Percentiles rank a stretch among this genome's conserved stretches.
phyloP scores from a whole-genome alignment of 2,888 invertebrate species.

The Tinea pellionella region DNA sequence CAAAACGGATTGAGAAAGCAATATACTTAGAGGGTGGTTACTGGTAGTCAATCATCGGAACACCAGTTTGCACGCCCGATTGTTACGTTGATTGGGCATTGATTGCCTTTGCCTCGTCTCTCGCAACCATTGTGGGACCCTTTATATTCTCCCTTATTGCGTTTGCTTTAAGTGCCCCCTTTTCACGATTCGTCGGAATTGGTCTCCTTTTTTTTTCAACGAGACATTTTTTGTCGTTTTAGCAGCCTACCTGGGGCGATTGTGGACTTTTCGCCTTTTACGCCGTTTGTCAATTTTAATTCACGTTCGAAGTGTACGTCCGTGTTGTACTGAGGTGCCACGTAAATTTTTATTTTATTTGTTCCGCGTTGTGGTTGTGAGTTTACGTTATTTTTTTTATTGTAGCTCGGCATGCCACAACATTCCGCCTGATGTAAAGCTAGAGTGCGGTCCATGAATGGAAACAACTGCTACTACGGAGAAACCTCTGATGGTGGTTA shows the following conservation, averaged over 20 bases:
- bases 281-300: conserved; percentile 37
- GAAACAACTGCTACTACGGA: no score
- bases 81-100: conserved; percentile 29
- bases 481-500: no score
- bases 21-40: conserved; percentile 24
- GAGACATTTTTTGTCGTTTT: conserved; percentile 22
- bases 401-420: no score
- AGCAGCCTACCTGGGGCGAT: conserved; percentile 35
- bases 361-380: conserved; percentile 21
- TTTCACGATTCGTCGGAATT: conserved; percentile 10
- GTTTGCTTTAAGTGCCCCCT: conserved; percentile 21
- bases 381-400: conserved; percentile 13
- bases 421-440: no score
- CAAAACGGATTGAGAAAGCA: conserved; percentile 26
- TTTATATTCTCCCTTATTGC: conserved; percentile 23
- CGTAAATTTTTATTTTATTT: conserved; percentile 51
- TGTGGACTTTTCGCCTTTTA: conserved; percentile 25
- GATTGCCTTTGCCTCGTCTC: not conserved
- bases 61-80: conserved; percentile 23
- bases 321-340: conserved; percentile 28
- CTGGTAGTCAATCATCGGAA: conserved; percentile 26
- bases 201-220: not conserved
- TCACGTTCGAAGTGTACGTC: conserved; percentile 19
- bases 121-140: conserved; percentile 15
- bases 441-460: no score